Base-by-base conservation (phyloP, 2,888 invertebrate genomes). In the Scaeva pyrastri region DNA sequence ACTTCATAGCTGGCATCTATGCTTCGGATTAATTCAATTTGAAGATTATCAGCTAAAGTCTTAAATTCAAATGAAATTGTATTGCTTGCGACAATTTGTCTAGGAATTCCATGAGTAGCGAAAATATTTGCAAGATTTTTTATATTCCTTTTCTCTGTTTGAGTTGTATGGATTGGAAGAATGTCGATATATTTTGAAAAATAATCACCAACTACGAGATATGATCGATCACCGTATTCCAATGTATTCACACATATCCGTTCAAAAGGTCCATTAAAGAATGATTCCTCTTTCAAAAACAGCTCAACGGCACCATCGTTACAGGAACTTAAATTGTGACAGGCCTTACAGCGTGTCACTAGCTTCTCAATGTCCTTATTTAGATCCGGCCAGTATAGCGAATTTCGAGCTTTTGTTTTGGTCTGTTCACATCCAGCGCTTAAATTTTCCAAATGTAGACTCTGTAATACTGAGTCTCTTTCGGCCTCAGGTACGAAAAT, bases 351-450 rank as follows among this genome's bases (percentile, higher is more conserved):
- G 1, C 10, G 23, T 43, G 23, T 23, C 2, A 62, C 14, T 43
- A 39, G 8, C 39, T 68, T 39, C 56, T 88, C 87, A 31, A 88
- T 88, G 6, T 88, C 75, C 10, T 64, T 43, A 56, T 78, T 79
- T 19, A 89, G 56, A 10, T 85, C 36, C 14, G 88, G 89, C 89
- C 89, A 89, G 77, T 89, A 88, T 14, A 89, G 52, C 5, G 88
- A 16, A 43, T 78, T 66, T 36, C 11, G 10, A 3, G 11, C 45
- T 6, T 10, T 10, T 48, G 43, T 2, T 76, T 89, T 88, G 21
- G 75, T 85, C 70, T 89, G 89, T 73, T 79, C 81, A n/a, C 88
- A 80, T n/a, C 89, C 88, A 60, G 88, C 3, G n/a, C 60, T 48
- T 1, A 88, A n/a, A 76, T 26, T 6, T 26, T 26, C 26, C 26